phyloP scores from a whole-genome alignment of 2,888 invertebrate genomes.

The Drosophila ezoana region DNA sequence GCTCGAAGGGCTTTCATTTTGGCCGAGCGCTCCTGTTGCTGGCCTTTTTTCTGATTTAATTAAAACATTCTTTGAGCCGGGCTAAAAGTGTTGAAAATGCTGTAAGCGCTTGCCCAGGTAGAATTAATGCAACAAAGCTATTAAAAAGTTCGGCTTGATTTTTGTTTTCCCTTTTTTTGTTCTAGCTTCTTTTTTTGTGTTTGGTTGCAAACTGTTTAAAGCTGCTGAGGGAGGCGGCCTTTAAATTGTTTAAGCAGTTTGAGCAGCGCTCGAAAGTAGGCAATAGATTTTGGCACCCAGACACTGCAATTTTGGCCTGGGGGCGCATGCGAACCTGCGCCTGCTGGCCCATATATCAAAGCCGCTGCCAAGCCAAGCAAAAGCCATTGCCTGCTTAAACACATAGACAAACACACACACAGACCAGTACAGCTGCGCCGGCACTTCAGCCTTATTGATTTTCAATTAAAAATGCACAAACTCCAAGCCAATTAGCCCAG shows the following conservation, averaged over 20 bases:
- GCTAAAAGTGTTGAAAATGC: slow-evolving; percentile 65
- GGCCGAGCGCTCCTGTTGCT: slow-evolving; percentile 8
- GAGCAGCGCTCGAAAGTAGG: slow-evolving; percentile 15
- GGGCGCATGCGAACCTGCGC: background rate
- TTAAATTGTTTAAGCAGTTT: slow-evolving; percentile 23
- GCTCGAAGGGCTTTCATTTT: slow-evolving; percentile 28
- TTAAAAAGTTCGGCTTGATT: slow-evolving; percentile 43
- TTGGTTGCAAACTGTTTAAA: too few relatives aligned
- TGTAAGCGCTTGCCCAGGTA: slow-evolving; percentile 37
- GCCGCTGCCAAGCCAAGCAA: slow-evolving; percentile 33
- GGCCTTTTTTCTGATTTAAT: slow-evolving; percentile 73
- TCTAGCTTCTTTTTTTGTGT: background rate
- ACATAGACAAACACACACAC: slow-evolving; percentile 9
- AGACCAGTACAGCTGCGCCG: slow-evolving; percentile 17
- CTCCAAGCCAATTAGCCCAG: slow-evolving; percentile 76
- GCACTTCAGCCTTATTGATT: slow-evolving; percentile 70
- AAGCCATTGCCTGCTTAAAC: slow-evolving; percentile 23
- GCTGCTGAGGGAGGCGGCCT: background rate
- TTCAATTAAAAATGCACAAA: slow-evolving; percentile 80
- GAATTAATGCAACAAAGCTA: slow-evolving; percentile 39
- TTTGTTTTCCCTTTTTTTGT: background rate
- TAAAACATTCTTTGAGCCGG: slow-evolving; percentile 74
- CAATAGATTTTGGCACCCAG: slow-evolving; percentile 23
- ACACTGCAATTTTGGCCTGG: background rate
- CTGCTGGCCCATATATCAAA: slow-evolving; percentile 52